These are phyloP conservation scores for Archegozetes longisetosus DNA, from an alignment of 1,140 invertebrate species.

Conservation along the genomic window DNA sequence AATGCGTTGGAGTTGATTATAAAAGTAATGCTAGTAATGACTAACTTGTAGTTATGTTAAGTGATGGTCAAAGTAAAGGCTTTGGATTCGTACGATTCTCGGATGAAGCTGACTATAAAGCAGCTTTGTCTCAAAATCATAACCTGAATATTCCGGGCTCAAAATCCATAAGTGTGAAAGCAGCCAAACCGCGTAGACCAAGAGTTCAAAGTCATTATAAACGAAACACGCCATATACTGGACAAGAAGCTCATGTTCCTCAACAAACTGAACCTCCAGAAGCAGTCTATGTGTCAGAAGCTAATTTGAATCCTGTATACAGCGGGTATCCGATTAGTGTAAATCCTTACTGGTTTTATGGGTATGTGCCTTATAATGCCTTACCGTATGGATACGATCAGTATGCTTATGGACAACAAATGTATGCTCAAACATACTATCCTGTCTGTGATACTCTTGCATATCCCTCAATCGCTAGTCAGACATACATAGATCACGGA, in stretches of 20 bases:
- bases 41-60: slow-evolving; percentile 52
- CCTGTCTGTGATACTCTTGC: neutral
- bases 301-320: no score
- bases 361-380: neutral
- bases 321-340: neutral
- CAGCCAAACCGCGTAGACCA: neutral
- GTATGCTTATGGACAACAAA: neutral
- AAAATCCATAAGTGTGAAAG: neutral
- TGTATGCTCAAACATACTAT: neutral
- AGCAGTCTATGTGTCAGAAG: neutral
- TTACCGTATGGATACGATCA: neutral
- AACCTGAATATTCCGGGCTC: neutral
- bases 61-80: slow-evolving; percentile 74
- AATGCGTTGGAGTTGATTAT: neutral
- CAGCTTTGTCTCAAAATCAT: slow-evolving; percentile 43
- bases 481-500: neutral
- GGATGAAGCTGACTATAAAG: slow-evolving; percentile 83
- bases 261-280: neutral
- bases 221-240: neutral
- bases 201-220: neutral
- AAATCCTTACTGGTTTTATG: neutral
- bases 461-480: neutral
- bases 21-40: neutral
- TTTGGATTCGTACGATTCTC: slow-evolving; percentile 93
- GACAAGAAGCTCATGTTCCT: neutral